These are phyloP conservation scores for Crossocerus cetratus DNA, from an alignment of 2,888 invertebrate genomes.

Conservation along the genomic window DNA sequence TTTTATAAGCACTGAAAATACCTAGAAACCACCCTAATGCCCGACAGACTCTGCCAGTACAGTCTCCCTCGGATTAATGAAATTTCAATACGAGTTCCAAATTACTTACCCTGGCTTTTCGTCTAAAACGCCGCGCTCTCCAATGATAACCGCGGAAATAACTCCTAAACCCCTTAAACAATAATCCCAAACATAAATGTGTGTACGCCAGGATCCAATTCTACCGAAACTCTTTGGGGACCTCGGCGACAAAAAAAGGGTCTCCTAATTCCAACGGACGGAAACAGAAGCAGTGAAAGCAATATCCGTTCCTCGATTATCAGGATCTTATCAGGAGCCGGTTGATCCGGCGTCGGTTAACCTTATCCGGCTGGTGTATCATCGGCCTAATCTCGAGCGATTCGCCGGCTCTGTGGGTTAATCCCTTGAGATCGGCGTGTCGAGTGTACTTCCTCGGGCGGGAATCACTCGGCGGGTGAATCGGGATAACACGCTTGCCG, in stretches of 20 bases:
- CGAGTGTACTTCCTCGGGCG: slow-evolving; percentile 49
- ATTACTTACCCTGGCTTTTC: too few relatives aligned
- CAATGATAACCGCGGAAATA: too few relatives aligned
- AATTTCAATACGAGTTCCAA: neutral
- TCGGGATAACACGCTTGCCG: slow-evolving; percentile 44
- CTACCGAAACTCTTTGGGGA: too few relatives aligned
- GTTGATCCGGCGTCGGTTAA: neutral
- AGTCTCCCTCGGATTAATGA: neutral
- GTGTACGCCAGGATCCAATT: too few relatives aligned
- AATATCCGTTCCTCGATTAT: slow-evolving; percentile 12
- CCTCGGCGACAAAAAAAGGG: too few relatives aligned
- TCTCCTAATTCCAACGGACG: too few relatives aligned
- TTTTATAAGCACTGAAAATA: neutral
- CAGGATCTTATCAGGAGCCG: slow-evolving; percentile 19
- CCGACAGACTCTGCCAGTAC: too few relatives aligned
- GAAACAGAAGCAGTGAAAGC: neutral
- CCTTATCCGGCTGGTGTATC: slow-evolving; percentile 21
- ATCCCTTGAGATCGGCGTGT: slow-evolving; percentile 41
- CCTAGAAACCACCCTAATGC: neutral
- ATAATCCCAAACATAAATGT: too few relatives aligned
- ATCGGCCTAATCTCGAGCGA: slow-evolving; percentile 31
- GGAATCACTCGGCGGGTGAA: slow-evolving; percentile 28
- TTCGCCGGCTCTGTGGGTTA: slow-evolving; percentile 25
- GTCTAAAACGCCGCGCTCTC: too few relatives aligned
- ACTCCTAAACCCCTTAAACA: too few relatives aligned